Conservation (phyloP, 2,888 invertebrate genomes). For the Polia nebulosa region DNA sequence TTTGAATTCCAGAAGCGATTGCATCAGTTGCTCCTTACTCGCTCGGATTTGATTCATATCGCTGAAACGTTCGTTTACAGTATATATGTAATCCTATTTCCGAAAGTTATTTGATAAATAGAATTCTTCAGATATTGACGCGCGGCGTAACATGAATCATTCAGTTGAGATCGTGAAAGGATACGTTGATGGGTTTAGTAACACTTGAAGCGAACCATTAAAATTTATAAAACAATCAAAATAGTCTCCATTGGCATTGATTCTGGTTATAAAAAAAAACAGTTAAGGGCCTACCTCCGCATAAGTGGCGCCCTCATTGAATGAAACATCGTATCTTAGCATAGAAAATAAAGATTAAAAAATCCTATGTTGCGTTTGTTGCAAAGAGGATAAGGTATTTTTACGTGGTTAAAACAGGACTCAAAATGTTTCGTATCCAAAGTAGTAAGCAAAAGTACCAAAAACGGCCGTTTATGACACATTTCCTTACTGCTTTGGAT, state of each 20-base stretch:
- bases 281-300: too few relatives aligned
- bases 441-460: too few relatives aligned
- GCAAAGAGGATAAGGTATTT: too few relatives aligned
- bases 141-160: conserved; percentile 39
- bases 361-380: too few relatives aligned
- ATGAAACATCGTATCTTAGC: too few relatives aligned
- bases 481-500: too few relatives aligned
- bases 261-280: conserved; percentile 14
- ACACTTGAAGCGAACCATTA: conserved; percentile 4
- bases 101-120: conserved; percentile 69
- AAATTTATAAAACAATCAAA: neutral
- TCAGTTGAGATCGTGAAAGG: conserved; percentile 22
- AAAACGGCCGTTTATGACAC: too few relatives aligned
- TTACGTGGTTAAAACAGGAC: too few relatives aligned
- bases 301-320: too few relatives aligned
- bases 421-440: too few relatives aligned
- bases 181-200: conserved; percentile 3
- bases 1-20: conserved; percentile 70
- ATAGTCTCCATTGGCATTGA: neutral
- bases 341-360: too few relatives aligned
- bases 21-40: conserved; percentile 68
- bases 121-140: conserved; percentile 61
- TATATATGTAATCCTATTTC: conserved; percentile 70
- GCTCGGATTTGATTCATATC: conserved; percentile 69
- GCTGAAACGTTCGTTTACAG: conserved; percentile 66